phyloP scores from a whole-genome alignment of 2,888 invertebrate genomes.

The Caenorhabditis macrosperma region DNA sequence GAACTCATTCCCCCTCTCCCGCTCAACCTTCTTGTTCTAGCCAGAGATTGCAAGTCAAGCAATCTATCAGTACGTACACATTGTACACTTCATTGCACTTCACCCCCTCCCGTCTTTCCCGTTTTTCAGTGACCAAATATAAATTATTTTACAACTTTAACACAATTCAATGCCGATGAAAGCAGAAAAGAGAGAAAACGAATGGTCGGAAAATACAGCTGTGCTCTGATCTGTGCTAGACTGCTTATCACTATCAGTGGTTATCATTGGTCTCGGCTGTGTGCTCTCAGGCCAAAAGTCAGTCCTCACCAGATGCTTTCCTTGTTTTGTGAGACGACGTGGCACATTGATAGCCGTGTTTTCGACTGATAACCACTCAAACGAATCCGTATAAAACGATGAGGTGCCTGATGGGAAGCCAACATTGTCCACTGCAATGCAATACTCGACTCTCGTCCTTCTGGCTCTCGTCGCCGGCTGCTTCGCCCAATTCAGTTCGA shows the following conservation, averaged over 20 bases:
- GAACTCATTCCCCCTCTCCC: constrained; percentile 25
- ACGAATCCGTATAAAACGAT: background rate
- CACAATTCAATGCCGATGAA: background rate
- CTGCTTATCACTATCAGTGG: background rate
- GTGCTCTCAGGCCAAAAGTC: constrained; percentile 2
- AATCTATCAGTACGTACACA: constrained; percentile 59
- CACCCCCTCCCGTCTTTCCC: background rate
- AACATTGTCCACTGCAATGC: background rate
- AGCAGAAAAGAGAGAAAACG: background rate
- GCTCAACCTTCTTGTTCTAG: constrained; percentile 14
- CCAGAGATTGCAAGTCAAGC: constrained; percentile 58
- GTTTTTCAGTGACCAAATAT: constrained; percentile 36
- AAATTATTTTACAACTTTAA: background rate
- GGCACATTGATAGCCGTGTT: background rate
- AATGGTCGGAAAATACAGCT: background rate
- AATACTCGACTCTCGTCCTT: constrained; percentile 7
- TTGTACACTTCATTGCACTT: constrained; percentile 44
- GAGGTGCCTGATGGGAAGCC: background rate
- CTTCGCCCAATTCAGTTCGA: constrained; percentile 21
- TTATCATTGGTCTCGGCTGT: background rate
- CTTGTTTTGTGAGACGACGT: background rate
- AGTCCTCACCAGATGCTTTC: background rate
- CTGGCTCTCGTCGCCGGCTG: constrained; percentile 7
- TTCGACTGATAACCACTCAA: background rate
- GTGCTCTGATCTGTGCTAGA: background rate